Percentiles rank a stretch among this genome's conserved stretches.
phyloP scores from a whole-genome alignment of 2,797 vertebrate species.

The Oreortyx pictus region DNA sequence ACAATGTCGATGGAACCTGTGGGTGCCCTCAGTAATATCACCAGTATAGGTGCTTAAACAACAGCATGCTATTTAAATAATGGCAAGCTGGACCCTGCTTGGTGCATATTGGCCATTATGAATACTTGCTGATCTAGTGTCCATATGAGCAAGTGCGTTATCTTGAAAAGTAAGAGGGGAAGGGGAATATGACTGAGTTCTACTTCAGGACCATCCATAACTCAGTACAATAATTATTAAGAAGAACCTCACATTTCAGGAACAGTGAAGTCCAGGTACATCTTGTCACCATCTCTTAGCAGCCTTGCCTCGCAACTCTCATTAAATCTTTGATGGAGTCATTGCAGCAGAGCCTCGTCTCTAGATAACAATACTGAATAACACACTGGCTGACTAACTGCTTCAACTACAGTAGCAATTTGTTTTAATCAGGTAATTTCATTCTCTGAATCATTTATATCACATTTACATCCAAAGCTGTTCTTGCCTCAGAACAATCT shows the following conservation, averaged over 20 bases:
- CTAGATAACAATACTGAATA: neutral
- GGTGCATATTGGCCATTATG: rapidly evolving
- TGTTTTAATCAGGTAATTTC: slow-evolving; percentile 48
- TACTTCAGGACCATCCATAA: neutral
- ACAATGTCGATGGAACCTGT: neutral
- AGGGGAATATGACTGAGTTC: neutral
- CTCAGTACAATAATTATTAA: neutral
- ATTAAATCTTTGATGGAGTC: neutral
- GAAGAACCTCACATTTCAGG: neutral
- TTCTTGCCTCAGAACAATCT: slow-evolving; percentile 33
- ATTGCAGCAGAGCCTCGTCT: neutral
- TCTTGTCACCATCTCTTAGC: neutral
- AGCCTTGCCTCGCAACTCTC: neutral
- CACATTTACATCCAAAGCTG: slow-evolving; percentile 28
- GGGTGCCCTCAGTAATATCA: neutral
- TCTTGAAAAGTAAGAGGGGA: neutral
- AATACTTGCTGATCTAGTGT: neutral
- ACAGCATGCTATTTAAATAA: neutral
- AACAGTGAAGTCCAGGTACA: neutral
- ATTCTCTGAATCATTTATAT: slow-evolving; percentile 44
- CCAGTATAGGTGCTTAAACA: neutral
- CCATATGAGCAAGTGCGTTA: neutral
- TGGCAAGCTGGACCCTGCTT: neutral
- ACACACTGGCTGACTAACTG: neutral
- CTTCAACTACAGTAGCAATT: neutral